Percentiles rank a stretch among this genome's conserved stretches.
These are phyloP conservation scores for Enteromius unitaeniatus DNA, from an alignment of 2,797 vertebrate species.

Conservation along the genomic window DNA sequence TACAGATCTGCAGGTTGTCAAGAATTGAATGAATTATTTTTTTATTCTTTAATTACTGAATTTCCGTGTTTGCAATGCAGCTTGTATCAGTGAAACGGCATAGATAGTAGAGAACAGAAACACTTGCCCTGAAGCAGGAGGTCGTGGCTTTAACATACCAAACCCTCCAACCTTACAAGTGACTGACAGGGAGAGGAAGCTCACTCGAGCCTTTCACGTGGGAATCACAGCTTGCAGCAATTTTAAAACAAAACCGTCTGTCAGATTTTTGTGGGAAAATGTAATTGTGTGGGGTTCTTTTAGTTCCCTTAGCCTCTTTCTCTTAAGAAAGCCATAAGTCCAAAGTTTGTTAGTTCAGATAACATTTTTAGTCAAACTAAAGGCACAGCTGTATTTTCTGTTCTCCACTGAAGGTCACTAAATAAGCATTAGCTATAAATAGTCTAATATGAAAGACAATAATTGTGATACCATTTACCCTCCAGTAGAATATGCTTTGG, in stretches of 20 bases:
- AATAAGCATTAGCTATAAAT: constrained; percentile 76
- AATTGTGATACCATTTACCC: constrained; percentile 61
- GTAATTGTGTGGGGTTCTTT: constrained; percentile 84
- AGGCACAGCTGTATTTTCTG: constrained; percentile 87
- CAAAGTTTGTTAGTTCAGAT: constrained; percentile 86
- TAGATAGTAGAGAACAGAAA: constrained; percentile 85
- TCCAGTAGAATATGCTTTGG: constrained; percentile 43
- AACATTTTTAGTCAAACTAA: constrained; percentile 85
- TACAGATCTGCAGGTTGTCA: constrained; percentile 29
- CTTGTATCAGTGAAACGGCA: constrained; percentile 83
- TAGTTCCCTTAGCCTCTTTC: constrained; percentile 75
- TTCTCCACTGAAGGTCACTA: constrained; percentile 74
- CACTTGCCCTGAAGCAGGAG: constrained; percentile 84
- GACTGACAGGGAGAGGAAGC: constrained; percentile 93
- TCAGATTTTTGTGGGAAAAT: constrained; percentile 89
- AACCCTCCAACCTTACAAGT: constrained; percentile 80
- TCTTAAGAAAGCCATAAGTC: constrained; percentile 81
- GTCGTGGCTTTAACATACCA: constrained; percentile 88
- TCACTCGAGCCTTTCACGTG: constrained; percentile 91
- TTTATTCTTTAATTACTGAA: constrained; percentile 47
- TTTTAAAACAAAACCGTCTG: constrained; percentile 82
- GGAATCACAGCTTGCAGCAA: constrained; percentile 94
- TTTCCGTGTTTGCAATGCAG: constrained; percentile 85
- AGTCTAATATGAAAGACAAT: constrained; percentile 69
- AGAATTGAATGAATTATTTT: constrained; percentile 7